Evolutionary conservation across 2,113 vertebrate genomes (phyloP), one percentile per base, ranked within the genome.

Genomic region (Corvus hawaiiensis): DNA sequence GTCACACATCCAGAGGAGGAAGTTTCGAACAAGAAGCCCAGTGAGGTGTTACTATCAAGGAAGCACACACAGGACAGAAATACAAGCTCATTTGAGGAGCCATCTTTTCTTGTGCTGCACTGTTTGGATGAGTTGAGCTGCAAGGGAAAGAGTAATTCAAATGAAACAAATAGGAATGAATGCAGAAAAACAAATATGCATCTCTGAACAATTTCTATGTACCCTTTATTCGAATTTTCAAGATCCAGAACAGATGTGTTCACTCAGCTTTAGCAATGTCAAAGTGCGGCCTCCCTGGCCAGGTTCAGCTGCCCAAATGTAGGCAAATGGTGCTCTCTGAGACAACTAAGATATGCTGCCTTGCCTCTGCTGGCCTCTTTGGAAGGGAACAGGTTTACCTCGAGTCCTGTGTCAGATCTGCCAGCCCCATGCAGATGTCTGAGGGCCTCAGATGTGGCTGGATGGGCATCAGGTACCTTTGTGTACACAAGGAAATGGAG

Each of bases 321-420:
- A 39, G 30, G 48, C 44, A 67, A 48, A 7, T 15, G 1, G 5
- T 73, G 52, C 35, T 61, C 39, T 56, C 58, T 62, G 37, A 75
- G 52, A 54, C 1, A 2, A 43, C 20, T 48, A 67, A 48, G 48
- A 43, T 39, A 51, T 43, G 26, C 28, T 68, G 49, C 54, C 41
- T 39, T 80, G 20, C 44, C 30, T 72, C 2, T 2, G 44, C 24
- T 69, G 49, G 54, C 24, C 41, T 44, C 51, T 77, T 69, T 81
- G 51, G 54, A 71, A 82, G 17, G 16, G 26, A 2, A 37, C 17
- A 63, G 22, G n/a, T 48, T 84, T 82, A 13, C 69, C 11, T 27
- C 0, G 1, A 10, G n/a, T 67, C 22, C 68, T 43, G 20, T 71
- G 43, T 26, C 1, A 0, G 23, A 63, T 24, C 48, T 95, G 26